Conservation (phyloP, 2,888 invertebrate genomes). For the Ophion obscuratus region DNA sequence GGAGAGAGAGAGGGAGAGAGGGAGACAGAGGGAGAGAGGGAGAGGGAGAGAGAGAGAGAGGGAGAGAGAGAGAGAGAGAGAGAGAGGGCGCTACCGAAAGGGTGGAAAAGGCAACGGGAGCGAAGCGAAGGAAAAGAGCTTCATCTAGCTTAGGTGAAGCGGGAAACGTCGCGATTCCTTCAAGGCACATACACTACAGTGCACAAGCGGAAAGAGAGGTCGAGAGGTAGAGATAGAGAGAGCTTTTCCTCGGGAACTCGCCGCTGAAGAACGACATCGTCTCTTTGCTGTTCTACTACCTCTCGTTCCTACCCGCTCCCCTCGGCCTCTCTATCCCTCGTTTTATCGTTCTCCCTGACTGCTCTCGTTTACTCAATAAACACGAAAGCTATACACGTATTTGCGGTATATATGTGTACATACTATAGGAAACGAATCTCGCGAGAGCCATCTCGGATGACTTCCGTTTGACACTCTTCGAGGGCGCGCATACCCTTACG, state of each 20-base stretch:
- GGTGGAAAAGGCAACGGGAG: constrained; percentile 55
- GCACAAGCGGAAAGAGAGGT: constrained; percentile 4
- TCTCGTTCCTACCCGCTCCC: constrained; percentile 14
- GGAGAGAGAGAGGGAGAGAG: too few relatives aligned
- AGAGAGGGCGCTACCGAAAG: constrained; percentile 43
- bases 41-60: constrained; percentile 3
- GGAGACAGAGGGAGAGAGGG: constrained; percentile 19
- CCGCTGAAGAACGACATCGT: constrained; percentile 41
- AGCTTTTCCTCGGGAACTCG: constrained; percentile 42
- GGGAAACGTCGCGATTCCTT: constrained; percentile 61
- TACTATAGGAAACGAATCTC: constrained; percentile 30
- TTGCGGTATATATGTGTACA: constrained; percentile 44
- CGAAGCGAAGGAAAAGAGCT: constrained; percentile 61
- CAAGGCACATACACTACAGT: constrained; percentile 46
- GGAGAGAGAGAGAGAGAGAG: constrained; percentile 21
- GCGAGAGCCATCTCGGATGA: constrained; percentile 28
- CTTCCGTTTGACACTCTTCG: constrained; percentile 36
- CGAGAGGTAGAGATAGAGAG: not conserved
- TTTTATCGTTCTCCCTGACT: constrained; percentile 48
- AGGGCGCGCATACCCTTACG: constrained; percentile 10
- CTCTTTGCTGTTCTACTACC: constrained; percentile 44
- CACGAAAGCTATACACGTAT: constrained; percentile 59
- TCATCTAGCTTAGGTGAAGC: constrained; percentile 57
- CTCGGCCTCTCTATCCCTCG: constrained; percentile 15
- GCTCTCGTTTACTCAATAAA: constrained; percentile 66